A percentile compares a stretch with the other conserved stretches of the same genome.
Evolutionary conservation across 1,140 invertebrate genomes (phyloP).

Genomic region (Drosophila prosaltans): DNA sequence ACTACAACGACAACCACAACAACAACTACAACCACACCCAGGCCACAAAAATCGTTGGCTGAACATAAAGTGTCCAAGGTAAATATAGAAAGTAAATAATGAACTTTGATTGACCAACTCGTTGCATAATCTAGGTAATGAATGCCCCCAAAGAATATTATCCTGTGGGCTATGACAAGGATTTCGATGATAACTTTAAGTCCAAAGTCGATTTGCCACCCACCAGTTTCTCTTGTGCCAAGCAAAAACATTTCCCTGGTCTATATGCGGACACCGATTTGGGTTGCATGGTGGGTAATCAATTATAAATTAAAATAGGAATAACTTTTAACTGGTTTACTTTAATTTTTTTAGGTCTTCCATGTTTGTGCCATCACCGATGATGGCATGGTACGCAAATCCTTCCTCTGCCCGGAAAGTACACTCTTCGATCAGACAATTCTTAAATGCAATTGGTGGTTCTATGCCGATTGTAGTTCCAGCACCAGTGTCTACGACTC

Average conservation of each 20-base stretch:
- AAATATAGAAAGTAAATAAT: not conserved
- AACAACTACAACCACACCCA: constrained; percentile 65
- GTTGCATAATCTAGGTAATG: constrained; percentile 87
- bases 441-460: constrained; percentile 96
- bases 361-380: constrained; percentile 95
- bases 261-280: constrained; percentile 94
- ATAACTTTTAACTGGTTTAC: not conserved
- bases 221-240: constrained; percentile 94
- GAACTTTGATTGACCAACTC: not conserved
- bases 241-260: constrained; percentile 95
- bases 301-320: not conserved
- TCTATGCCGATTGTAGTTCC: constrained; percentile 93
- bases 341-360: constrained; percentile 88
- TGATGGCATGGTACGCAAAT: constrained; percentile 93
- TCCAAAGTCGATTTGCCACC: constrained; percentile 92
- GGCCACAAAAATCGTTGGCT: constrained; percentile 36
- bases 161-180: constrained; percentile 92
- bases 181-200: constrained; percentile 93
- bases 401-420: constrained; percentile 93
- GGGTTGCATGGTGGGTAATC: constrained; percentile 91
- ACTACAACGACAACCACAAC: constrained; percentile 84
- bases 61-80: constrained; percentile 81
- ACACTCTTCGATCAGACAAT: constrained; percentile 95
- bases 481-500: constrained; percentile 92
- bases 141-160: constrained; percentile 95